These are phyloP conservation scores for Pagrus major DNA, from an alignment of 2,113 vertebrate genomes.

Conservation along the genomic window DNA sequence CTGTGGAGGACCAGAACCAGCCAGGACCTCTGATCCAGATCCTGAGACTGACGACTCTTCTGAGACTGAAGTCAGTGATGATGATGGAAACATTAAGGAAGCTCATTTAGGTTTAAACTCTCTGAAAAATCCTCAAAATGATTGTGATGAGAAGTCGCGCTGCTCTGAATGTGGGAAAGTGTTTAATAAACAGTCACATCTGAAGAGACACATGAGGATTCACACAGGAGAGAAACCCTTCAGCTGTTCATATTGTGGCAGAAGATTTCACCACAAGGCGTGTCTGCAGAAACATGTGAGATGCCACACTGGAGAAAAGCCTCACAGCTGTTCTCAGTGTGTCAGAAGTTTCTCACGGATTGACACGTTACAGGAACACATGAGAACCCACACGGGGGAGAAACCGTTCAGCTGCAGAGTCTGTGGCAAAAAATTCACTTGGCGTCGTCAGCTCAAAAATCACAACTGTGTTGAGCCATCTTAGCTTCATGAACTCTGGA, in stretches of 20 bases:
- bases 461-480: too few relatives aligned
- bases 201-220: not conserved
- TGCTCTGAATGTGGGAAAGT: not conserved
- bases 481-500: not conserved
- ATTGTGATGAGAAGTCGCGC: too few relatives aligned
- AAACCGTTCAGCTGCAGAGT: not conserved
- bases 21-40: not conserved
- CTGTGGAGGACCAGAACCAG: slow-evolving; percentile 19
- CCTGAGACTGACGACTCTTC: not conserved
- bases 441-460: not conserved
- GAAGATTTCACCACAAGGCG: not conserved
- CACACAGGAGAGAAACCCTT: slow-evolving; percentile 1
- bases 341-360: too few relatives aligned
- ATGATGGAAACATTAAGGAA: too few relatives aligned
- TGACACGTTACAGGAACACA: too few relatives aligned
- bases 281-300: not conserved
- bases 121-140: too few relatives aligned
- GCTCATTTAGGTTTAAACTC: too few relatives aligned
- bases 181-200: too few relatives aligned
- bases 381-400: not conserved
- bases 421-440: not conserved
- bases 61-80: not conserved
- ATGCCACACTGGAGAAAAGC: not conserved
- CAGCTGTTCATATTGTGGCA: not conserved
- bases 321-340: too few relatives aligned